Conservation (phyloP, 2,797 vertebrate genomes). For the Pantherophis vulpinus region DNA sequence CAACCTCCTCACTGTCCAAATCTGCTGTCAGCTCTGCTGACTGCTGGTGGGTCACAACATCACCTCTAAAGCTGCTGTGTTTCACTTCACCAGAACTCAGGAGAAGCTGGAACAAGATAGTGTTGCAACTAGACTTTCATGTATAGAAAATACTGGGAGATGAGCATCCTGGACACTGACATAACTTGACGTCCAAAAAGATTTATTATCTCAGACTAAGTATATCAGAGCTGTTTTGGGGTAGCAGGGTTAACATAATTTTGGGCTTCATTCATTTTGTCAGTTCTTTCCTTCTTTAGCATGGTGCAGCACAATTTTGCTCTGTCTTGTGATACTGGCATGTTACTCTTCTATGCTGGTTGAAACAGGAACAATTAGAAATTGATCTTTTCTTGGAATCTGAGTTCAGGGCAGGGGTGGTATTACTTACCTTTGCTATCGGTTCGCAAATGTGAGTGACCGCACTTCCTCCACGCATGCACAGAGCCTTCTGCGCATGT, state of each 20-base stretch:
- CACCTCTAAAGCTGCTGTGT: background rate
- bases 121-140: background rate
- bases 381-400: background rate
- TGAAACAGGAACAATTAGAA: background rate
- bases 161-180: background rate
- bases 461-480: no score
- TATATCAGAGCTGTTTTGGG: background rate
- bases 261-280: background rate
- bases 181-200: background rate
- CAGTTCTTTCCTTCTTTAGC: background rate
- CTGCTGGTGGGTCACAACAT: no score
- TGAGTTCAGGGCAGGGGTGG: background rate
- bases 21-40: no score
- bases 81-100: background rate
- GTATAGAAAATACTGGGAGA: background rate
- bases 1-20: no score
- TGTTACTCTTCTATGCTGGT: background rate
- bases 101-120: background rate
- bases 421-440: no score
- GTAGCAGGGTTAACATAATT: background rate
- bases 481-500: no score
- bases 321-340: background rate
- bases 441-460: no score
- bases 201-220: background rate
- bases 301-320: background rate